Conservation (phyloP, 1,140 invertebrate genomes). For the Dendroctonus valens region DNA sequence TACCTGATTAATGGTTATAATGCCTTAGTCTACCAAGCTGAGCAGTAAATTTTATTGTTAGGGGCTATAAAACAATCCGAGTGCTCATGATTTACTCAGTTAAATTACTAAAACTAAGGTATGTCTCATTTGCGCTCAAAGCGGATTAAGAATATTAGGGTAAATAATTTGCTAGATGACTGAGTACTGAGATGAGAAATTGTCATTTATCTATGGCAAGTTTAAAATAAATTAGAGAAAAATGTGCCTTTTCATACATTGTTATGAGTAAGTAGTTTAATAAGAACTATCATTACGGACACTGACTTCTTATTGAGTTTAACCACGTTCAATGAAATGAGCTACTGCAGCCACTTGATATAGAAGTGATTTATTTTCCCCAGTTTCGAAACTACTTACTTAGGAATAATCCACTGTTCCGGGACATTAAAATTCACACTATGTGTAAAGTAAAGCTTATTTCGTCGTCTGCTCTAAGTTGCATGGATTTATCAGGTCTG, state of each 20-base stretch:
- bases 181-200: not conserved
- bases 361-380: not conserved
- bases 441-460: not conserved
- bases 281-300: constrained; percentile 5
- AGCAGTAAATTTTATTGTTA: constrained; percentile 30
- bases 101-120: constrained; percentile 7
- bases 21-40: constrained; percentile 26
- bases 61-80: constrained; percentile 22
- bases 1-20: constrained; percentile 28
- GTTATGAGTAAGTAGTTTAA: not conserved
- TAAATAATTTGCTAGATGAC: not conserved
- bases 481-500: not conserved
- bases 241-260: not conserved
- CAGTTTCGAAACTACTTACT: not conserved
- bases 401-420: too few species aligned
- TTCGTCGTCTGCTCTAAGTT: constrained; percentile 2
- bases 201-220: not conserved
- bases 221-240: not conserved
- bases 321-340: constrained; percentile 3
- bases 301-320: not conserved
- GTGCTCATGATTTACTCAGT: constrained; percentile 11
- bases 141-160: not conserved
- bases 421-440: not conserved
- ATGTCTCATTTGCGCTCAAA: not conserved
- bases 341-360: constrained; percentile 6